These are phyloP conservation scores for Hyalella azteca DNA, from an alignment of 2,888 invertebrate species.

Conservation along the genomic window DNA sequence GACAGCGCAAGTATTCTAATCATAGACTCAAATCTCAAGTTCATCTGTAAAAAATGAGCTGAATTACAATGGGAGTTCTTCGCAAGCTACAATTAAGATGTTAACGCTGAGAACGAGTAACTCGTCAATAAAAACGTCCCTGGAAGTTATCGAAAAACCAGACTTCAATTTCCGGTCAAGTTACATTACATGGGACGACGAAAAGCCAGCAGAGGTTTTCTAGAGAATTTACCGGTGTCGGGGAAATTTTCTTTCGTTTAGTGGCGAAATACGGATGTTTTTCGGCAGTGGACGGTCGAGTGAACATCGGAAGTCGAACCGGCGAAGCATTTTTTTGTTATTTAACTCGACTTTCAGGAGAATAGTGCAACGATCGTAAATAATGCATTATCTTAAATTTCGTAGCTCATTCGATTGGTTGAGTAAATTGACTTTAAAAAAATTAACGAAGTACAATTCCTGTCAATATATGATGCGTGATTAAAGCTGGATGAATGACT, in stretches of 20 bases:
- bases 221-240: neutral
- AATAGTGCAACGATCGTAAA: too few species aligned
- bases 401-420: too few species aligned
- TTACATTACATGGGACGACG: neutral
- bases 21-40: too few species aligned
- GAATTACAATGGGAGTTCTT: too few species aligned
- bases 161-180: neutral
- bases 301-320: conserved; percentile 10
- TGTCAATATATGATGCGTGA: too few species aligned
- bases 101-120: neutral
- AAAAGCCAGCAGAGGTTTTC: neutral
- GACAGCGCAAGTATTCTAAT: too few species aligned
- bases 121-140: neutral
- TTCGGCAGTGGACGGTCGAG: neutral
- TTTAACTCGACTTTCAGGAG: too few species aligned
- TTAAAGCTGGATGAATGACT: too few species aligned
- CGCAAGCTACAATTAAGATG: neutral
- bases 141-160: neutral
- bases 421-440: too few species aligned
- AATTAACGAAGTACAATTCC: too few species aligned
- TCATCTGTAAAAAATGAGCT: too few species aligned
- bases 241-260: neutral
- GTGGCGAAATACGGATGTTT: neutral
- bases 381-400: too few species aligned
- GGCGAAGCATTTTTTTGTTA: neutral